Evolutionary conservation across 2,797 vertebrate genomes (phyloP).

Genomic region (Nannoperca obscura): DNA sequence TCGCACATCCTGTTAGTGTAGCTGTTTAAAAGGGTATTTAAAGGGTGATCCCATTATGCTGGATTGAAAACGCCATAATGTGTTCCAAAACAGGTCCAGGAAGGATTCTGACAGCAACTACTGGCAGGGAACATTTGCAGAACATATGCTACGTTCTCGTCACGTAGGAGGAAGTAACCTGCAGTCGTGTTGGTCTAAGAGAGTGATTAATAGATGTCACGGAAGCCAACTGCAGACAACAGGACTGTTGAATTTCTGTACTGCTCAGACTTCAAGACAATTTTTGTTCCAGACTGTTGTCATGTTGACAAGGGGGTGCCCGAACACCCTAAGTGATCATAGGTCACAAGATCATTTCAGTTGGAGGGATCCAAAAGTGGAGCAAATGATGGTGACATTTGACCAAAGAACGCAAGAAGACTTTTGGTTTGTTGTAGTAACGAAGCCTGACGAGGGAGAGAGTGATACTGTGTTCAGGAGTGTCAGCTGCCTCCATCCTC

Average conservation of each 20-base stretch:
- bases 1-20: conserved; percentile 70
- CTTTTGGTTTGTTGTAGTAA: neutral
- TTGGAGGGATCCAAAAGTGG: neutral
- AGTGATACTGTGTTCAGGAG: neutral
- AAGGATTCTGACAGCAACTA: conserved; percentile 68
- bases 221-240: neutral
- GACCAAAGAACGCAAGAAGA: neutral
- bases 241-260: neutral
- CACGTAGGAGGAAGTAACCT: neutral
- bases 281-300: neutral
- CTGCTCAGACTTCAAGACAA: neutral
- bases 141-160: conserved; percentile 43
- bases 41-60: conserved; percentile 75
- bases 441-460: neutral
- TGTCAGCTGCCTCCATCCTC: neutral
- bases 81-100: conserved; percentile 66
- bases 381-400: neutral
- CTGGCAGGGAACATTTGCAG: conserved; percentile 47
- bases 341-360: conserved; percentile 5
- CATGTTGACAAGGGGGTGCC: neutral
- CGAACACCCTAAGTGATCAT: neutral
- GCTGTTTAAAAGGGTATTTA: conserved; percentile 78
- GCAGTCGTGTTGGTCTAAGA: conserved; percentile 12
- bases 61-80: conserved; percentile 71
- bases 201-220: conserved; percentile 28